Evolutionary conservation across 2,113 vertebrate genomes (phyloP).

Genomic region (Motacilla alba): DNA sequence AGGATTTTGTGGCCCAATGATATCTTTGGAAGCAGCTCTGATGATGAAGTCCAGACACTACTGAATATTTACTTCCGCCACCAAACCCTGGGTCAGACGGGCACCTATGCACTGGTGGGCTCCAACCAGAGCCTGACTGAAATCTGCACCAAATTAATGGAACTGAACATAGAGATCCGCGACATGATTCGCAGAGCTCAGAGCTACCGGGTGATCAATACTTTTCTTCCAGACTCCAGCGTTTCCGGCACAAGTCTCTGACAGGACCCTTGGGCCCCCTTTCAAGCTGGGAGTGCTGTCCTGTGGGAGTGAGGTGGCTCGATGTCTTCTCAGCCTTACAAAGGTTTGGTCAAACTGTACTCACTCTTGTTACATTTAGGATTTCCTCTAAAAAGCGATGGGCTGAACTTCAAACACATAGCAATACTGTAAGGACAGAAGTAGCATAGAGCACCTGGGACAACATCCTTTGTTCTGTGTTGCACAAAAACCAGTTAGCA

Average conservation of each 20-base stretch:
- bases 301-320: conserved; percentile 67
- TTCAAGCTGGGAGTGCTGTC: conserved; percentile 83
- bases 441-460: conserved; percentile 59
- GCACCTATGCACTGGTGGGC: conserved; percentile 93
- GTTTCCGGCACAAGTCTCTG: conserved; percentile 90
- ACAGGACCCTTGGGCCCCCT: conserved; percentile 78
- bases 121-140: conserved; percentile 92
- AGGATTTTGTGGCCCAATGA: conserved; percentile 93
- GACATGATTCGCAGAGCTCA: conserved; percentile 90
- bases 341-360: conserved; percentile 84
- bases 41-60: conserved; percentile 92
- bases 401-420: conserved; percentile 80
- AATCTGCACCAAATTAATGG: conserved; percentile 89
- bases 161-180: conserved; percentile 91
- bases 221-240: conserved; percentile 91
- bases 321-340: conserved; percentile 81
- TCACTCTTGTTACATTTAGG: conserved; percentile 79
- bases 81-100: conserved; percentile 93
- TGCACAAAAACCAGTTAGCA: conserved; percentile 73
- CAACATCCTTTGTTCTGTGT: conserved; percentile 68
- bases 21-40: conserved; percentile 91
- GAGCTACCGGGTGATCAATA: conserved; percentile 84
- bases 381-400: conserved; percentile 78
- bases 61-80: conserved; percentile 97
- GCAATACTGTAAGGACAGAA: conserved; percentile 79